These are phyloP conservation scores for Scrobipalpa atriplicella DNA, from an alignment of 2,888 invertebrate species.

Conservation along the genomic window DNA sequence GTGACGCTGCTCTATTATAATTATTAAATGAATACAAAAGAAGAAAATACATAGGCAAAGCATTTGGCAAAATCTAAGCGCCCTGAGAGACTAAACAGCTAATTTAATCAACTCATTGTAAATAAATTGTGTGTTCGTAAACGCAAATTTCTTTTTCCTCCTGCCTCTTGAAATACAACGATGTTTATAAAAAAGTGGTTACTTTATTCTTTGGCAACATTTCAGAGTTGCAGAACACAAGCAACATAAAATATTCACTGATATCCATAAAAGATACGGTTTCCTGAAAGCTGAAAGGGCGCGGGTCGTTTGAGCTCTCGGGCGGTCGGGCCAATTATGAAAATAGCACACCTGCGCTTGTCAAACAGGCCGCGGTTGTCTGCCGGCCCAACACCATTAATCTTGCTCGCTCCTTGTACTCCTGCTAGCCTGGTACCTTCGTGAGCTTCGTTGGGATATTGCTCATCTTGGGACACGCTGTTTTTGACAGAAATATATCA, in stretches of 20 bases:
- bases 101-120: too few species aligned
- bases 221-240: neutral
- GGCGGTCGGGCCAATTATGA: slow-evolving; percentile 79
- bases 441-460: slow-evolving; percentile 38
- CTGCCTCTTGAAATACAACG: too few species aligned
- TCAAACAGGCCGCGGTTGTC: slow-evolving; percentile 79
- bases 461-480: slow-evolving; percentile 8
- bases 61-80: too few species aligned
- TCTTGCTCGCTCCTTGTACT: slow-evolving; percentile 74
- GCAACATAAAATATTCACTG: slow-evolving; percentile 21
- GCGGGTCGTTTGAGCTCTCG: slow-evolving; percentile 53
- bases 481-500: slow-evolving; percentile 51
- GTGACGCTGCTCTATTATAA: neutral
- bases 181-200: neutral
- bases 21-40: too few species aligned
- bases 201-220: neutral
- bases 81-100: too few species aligned
- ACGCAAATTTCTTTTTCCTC: too few species aligned
- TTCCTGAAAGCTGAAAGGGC: slow-evolving; percentile 73
- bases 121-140: too few species aligned
- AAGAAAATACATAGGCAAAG: too few species aligned
- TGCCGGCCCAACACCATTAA: slow-evolving; percentile 72
- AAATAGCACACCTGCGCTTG: slow-evolving; percentile 82
- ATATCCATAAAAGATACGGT: slow-evolving; percentile 29
- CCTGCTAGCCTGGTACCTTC: slow-evolving; percentile 65